Base-by-base conservation (phyloP, 2,797 vertebrate genomes). In the Selene dorsalis region DNA sequence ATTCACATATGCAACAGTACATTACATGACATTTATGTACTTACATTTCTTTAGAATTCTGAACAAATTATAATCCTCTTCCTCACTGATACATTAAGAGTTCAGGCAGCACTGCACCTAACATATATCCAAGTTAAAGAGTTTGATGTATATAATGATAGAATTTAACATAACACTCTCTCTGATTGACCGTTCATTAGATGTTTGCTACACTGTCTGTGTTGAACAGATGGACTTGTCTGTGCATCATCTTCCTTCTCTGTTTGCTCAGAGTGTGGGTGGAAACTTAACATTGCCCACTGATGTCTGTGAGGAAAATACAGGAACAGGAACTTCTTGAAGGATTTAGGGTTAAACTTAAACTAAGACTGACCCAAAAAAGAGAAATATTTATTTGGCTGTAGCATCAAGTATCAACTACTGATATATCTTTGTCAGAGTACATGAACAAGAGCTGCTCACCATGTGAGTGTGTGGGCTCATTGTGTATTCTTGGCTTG, bases 401-500 rank as follows among this genome's bases (percentile, higher is more conserved):
- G 38, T 24, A 35, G 16, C 4, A 10, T 16, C 14, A 20, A 35
- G 28, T 64, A 58, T 80, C 10, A 53, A 61, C 43, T n/a, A 45
- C 18, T 65, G 38, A 77, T 80, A 39, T 53, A 73, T 72, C 30
- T 56, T 14, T 77, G 20, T 24, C n/a, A 18, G 0, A 28, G 50
- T 66, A 38, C 14, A 53, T 16, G 16, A 78, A 47, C 59, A n/a
- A 75, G 50, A 67, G 75, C 75, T 78, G 82, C 63, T 75, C 52
- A 22, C 67, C 80, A 76, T 70, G 32, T 88, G 81, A 75, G 70
- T 73, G 67, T 76, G 77, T 78, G 77, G 69, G 76, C 79, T 89
- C 73, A 75, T 6, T 73, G 83, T 68, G 57, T 69, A 53, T 41
- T 62, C 28, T 72, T 77, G 66, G 63, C 72, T 59, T 30, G 56